Conservation (phyloP, 2,797 vertebrate species). For the Acanthis flammea region DNA sequence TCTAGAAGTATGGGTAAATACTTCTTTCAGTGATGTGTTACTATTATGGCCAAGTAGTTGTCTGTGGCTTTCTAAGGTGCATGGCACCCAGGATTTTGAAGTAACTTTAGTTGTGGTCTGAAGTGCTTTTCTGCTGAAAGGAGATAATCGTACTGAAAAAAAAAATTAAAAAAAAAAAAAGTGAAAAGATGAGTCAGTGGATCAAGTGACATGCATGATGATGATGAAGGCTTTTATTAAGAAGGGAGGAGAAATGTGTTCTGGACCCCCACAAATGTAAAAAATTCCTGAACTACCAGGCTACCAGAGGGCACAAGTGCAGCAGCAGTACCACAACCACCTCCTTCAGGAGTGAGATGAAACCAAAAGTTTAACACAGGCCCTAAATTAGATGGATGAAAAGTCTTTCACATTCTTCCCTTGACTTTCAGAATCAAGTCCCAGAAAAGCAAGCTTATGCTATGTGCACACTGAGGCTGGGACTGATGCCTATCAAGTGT, state of each 20-base stretch:
- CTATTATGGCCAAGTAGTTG: neutral
- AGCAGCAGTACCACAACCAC: neutral
- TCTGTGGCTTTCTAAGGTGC: neutral
- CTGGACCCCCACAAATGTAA: neutral
- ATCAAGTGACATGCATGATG: neutral
- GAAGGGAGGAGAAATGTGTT: neutral
- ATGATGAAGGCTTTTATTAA: neutral
- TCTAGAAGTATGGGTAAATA: neutral
- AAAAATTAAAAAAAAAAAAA: neutral
- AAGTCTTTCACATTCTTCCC: neutral
- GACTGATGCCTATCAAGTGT: neutral
- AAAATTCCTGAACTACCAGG: neutral
- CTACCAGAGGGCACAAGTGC: neutral
- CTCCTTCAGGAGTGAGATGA: neutral
- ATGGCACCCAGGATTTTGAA: neutral
- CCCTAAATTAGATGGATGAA: neutral
- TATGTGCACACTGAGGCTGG: neutral
- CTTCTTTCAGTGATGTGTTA: neutral
- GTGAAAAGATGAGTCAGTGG: neutral
- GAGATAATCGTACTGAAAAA: neutral
- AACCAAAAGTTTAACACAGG: neutral
- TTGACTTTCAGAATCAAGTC: neutral
- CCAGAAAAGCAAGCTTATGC: neutral
- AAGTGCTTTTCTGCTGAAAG: neutral
- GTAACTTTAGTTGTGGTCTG: neutral